These are phyloP conservation scores for Cyphomyrus discorhynchus DNA, from an alignment of 2,113 vertebrate species.

Conservation along the genomic window DNA sequence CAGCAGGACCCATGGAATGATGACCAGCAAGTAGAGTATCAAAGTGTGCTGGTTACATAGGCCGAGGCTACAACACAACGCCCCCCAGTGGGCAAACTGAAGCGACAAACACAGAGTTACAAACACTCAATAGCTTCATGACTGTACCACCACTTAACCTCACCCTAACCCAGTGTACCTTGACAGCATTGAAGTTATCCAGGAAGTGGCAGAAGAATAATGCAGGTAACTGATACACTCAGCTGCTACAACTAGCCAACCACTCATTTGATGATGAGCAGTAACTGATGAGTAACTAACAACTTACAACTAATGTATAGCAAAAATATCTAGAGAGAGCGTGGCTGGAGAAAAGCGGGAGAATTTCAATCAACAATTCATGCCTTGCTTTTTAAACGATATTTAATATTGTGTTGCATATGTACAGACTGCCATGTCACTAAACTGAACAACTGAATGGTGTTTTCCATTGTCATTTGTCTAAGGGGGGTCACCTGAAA, in stretches of 20 bases:
- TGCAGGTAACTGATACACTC: neutral
- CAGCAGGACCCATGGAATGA: conserved; percentile 79
- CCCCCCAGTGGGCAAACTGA: conserved; percentile 76
- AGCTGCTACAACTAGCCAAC: neutral
- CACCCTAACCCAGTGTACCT: neutral
- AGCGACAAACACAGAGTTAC: conserved; percentile 32
- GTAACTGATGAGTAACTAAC: neutral
- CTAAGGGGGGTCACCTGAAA: neutral
- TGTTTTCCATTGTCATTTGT: neutral
- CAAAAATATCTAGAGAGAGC: neutral
- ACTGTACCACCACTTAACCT: neutral
- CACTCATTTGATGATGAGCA: neutral
- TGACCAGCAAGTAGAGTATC: conserved; percentile 70
- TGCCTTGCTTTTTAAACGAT: neutral
- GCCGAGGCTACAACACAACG: conserved; percentile 87
- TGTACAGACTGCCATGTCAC: neutral
- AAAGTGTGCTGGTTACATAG: conserved; percentile 94
- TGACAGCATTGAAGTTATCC: neutral
- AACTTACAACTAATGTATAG: neutral
- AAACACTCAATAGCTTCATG: neutral
- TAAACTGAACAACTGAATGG: neutral
- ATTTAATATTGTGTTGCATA: neutral
- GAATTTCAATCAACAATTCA: neutral
- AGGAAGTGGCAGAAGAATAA: neutral
- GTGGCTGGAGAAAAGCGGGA: neutral